phyloP scores from a whole-genome alignment of 2,797 vertebrate species.

The Tympanoctomys barrerae region DNA sequence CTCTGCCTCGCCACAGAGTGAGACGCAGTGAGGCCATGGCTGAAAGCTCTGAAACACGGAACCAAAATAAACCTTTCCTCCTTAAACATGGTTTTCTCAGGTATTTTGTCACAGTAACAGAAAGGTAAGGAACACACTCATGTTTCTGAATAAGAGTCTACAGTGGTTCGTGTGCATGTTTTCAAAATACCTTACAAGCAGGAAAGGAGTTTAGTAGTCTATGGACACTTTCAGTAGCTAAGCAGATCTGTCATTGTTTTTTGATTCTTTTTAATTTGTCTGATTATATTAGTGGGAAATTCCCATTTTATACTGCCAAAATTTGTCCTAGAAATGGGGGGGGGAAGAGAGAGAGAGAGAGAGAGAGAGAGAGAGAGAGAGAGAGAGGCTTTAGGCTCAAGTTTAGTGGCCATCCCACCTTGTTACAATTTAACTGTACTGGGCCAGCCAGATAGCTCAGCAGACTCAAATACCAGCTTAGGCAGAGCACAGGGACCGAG shows the following conservation, averaged over 20 bases:
- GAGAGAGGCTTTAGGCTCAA: not conserved
- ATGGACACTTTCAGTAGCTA: not conserved
- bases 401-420: not conserved
- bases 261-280: not conserved
- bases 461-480: no score
- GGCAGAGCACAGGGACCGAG: no score
- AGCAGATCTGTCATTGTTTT: not conserved
- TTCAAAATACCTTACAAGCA: not conserved
- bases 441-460: no score
- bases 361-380: no score
- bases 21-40: not conserved
- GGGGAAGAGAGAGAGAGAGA: no score
- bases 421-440: not conserved
- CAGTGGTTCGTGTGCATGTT: not conserved
- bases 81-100: not conserved
- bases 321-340: not conserved
- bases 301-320: not conserved
- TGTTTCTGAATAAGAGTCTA: not conserved
- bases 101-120: not conserved
- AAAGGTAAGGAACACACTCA: not conserved
- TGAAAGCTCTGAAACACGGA: not conserved
- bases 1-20: not conserved
- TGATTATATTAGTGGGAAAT: not conserved
- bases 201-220: not conserved
- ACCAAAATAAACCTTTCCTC: not conserved